Conservation (phyloP, 2,113 vertebrate species). For the Rhizomys pruinosus region DNA sequence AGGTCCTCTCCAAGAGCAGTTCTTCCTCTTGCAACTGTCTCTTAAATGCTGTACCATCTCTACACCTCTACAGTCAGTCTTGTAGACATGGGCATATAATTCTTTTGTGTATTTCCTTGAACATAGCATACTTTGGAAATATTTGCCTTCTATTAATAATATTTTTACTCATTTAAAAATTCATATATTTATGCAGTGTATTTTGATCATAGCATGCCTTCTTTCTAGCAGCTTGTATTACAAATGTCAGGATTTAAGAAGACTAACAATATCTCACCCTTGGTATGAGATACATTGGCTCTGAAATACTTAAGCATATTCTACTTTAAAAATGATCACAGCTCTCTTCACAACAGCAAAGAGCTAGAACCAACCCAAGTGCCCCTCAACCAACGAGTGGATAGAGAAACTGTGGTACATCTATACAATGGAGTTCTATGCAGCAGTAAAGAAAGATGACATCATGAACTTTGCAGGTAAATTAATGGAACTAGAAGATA, state of each 20-base stretch:
- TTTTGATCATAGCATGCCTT: neutral
- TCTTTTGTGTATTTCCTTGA: neutral
- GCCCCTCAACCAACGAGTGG: too few species aligned
- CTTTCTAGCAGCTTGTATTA: neutral
- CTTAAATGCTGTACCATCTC: too few species aligned
- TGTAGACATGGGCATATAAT: neutral
- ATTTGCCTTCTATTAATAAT: neutral
- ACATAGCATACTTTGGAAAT: constrained; percentile 46
- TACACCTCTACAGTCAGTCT: too few species aligned
- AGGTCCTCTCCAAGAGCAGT: too few species aligned
- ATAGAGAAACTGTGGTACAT: too few species aligned
- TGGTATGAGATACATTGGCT: neutral
- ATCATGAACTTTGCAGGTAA: too few species aligned
- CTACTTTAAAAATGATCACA: neutral
- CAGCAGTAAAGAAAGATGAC: too few species aligned
- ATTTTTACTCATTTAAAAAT: neutral
- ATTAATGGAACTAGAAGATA: too few species aligned
- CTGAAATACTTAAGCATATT: neutral
- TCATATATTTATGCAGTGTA: neutral
- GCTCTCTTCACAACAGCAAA: too few species aligned
- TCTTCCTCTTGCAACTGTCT: too few species aligned
- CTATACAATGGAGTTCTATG: too few species aligned
- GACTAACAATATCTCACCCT: neutral
- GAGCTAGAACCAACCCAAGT: too few species aligned
- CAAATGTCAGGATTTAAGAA: constrained; percentile 22